Evolutionary conservation across 2,888 invertebrate genomes (phyloP).

Genomic region (Schrankia costaestrigalis): DNA sequence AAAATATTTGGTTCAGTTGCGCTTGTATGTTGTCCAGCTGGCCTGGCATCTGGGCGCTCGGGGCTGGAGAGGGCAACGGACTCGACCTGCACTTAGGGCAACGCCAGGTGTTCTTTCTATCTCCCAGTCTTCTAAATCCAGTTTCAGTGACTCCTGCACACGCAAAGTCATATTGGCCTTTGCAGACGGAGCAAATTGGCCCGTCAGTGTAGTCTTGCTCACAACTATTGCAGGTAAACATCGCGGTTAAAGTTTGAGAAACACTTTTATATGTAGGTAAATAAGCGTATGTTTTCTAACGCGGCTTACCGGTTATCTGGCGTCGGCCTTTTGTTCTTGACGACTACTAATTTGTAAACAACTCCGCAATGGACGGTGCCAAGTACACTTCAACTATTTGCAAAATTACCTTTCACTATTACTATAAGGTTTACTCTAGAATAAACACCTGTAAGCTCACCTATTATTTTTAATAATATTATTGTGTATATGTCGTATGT

Average conservation of each 20-base stretch:
- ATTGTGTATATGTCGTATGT: too few relatives aligned
- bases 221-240: neutral
- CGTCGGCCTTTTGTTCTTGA: too few relatives aligned
- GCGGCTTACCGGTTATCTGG: too few relatives aligned
- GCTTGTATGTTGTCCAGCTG: neutral
- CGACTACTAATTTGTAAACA: too few relatives aligned
- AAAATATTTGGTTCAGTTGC: neutral
- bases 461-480: too few relatives aligned
- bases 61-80: neutral
- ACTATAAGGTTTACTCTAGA: too few relatives aligned
- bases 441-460: too few relatives aligned
- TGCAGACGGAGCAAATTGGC: neutral
- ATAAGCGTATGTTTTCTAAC: neutral
- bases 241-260: neutral
- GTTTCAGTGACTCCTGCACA: neutral
- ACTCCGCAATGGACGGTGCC: too few relatives aligned
- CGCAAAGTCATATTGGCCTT: neutral
- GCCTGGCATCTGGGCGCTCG: neutral
- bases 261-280: neutral
- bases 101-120: neutral
- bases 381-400: too few relatives aligned
- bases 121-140: neutral
- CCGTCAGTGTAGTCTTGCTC: neutral
- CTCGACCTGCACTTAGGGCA: neutral
- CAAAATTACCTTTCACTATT: too few relatives aligned